A percentile compares a stretch with the other conserved stretches of the same genome.
These are phyloP conservation scores for Peribatodes rhomboidaria DNA, from an alignment of 2,888 invertebrate species.

Conservation along the genomic window DNA sequence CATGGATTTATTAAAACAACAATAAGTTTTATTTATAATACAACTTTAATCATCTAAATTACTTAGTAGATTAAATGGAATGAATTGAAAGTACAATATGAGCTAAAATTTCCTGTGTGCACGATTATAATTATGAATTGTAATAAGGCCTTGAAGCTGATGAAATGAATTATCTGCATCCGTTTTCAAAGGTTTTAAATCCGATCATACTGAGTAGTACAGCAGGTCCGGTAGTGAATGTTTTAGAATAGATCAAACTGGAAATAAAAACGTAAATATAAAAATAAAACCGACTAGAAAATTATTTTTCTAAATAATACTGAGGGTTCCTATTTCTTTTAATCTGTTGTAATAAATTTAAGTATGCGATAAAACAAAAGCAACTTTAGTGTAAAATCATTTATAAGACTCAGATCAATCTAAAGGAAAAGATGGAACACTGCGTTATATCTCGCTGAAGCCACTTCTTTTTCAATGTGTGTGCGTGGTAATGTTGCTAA, in stretches of 20 bases:
- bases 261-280: constrained; percentile 37
- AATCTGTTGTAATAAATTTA: too few species aligned
- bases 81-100: constrained; percentile 4
- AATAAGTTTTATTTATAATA: constrained; percentile 21
- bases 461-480: too few species aligned
- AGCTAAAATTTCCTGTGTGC: constrained; percentile 13
- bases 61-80: neutral
- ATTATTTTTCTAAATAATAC: too few species aligned
- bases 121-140: neutral
- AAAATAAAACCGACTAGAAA: neutral
- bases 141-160: constrained; percentile 4
- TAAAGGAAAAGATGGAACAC: too few species aligned
- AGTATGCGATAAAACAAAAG: too few species aligned
- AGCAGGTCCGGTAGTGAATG: neutral
- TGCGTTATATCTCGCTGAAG: too few species aligned
- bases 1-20: constrained; percentile 28
- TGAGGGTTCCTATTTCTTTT: too few species aligned
- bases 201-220: neutral
- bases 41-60: neutral
- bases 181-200: neutral
- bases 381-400: too few species aligned
- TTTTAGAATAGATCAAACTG: constrained; percentile 45
- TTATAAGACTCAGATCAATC: too few species aligned
- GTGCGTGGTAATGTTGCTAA: too few species aligned
- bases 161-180: neutral